Conservation (phyloP, 23 tunicate genomes). For the Trididemnum nubilum region DNA sequence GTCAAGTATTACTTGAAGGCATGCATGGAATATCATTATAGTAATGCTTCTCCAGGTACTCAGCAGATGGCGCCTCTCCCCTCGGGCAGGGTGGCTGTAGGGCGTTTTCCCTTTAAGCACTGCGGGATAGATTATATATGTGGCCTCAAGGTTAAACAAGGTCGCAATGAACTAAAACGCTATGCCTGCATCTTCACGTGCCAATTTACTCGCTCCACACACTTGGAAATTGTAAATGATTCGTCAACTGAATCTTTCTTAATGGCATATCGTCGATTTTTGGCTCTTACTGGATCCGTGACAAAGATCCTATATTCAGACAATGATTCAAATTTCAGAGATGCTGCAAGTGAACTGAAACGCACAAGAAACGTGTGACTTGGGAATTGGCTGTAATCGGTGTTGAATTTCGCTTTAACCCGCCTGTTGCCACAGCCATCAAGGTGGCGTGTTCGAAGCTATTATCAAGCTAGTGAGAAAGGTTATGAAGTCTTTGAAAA, state of each 20-base stretch:
- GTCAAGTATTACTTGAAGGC: neutral
- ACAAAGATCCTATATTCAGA: neutral
- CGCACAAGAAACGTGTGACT: neutral
- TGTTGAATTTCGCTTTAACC: neutral
- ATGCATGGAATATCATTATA: neutral
- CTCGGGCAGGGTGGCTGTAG: no score
- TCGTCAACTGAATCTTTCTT: neutral
- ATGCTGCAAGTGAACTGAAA: neutral
- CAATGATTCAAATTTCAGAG: constrained; percentile 1
- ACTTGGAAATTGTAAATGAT: neutral
- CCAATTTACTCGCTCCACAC: neutral
- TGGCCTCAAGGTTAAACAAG: no score
- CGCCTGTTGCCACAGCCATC: neutral
- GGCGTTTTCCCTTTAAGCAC: no score
- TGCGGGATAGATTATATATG: no score
- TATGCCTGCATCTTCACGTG: constrained; percentile 4
- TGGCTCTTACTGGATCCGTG: constrained; percentile 2
- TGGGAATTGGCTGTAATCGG: neutral
- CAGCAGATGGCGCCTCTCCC: no score
- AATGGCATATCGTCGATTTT: constrained; percentile 4
- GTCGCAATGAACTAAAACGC: no score
- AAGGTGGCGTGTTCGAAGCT: no score
- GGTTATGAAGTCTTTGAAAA: no score
- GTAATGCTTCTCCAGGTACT: neutral
- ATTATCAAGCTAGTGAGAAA: no score